Conservation (phyloP, 2,888 invertebrate species). For the Mythimna albipuncta region DNA sequence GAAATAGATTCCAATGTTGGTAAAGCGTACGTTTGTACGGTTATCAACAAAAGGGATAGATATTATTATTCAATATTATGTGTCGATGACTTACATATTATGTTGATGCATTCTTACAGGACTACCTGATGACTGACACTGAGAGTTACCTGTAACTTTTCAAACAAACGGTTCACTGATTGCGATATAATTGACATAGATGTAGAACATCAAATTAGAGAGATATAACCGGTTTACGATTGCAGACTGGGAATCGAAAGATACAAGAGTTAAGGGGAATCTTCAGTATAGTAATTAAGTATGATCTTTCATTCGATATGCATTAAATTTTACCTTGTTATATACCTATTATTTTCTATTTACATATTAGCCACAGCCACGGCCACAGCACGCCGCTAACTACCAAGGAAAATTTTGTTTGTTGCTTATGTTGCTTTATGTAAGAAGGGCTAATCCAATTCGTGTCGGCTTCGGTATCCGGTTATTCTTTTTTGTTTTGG, state of each 20-base stretch:
- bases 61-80: neutral
- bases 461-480: constrained; percentile 47
- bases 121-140: neutral
- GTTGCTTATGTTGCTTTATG: constrained; percentile 29
- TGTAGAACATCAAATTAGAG: neutral
- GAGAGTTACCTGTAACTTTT: neutral
- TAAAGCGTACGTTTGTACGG: neutral
- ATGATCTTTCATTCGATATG: neutral
- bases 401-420: constrained; percentile 7
- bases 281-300: neutral
- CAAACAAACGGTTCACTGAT: neutral
- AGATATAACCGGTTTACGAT: constrained; percentile 2
- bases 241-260: neutral
- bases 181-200: neutral
- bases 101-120: neutral
- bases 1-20: neutral
- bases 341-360: neutral
- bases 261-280: neutral
- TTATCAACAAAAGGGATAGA: no score
- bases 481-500: constrained; percentile 5
- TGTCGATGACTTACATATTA: neutral
- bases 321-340: neutral
- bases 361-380: neutral
- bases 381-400: neutral
- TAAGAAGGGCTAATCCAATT: constrained; percentile 48